These are phyloP conservation scores for Sebastolobus alascanus DNA, from an alignment of 2,797 vertebrate genomes.

Conservation along the genomic window DNA sequence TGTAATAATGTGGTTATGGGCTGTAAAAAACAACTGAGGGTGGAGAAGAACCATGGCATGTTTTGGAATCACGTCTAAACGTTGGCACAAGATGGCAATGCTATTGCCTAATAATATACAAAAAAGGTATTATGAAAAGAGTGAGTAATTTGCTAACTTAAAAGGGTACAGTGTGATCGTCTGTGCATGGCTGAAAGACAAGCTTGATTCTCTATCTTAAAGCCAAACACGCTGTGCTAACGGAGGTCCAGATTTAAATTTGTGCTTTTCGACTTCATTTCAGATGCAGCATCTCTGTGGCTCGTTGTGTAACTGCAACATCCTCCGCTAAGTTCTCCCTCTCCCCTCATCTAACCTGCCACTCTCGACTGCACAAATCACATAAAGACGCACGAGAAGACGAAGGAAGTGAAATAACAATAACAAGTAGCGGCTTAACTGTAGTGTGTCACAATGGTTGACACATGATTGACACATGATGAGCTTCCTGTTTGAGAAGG, in stretches of 20 bases:
- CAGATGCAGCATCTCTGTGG: neutral
- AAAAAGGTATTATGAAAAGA: neutral
- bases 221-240: neutral
- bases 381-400: neutral
- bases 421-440: conserved; percentile 27
- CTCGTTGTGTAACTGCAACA: conserved; percentile 4
- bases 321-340: conserved; percentile 6
- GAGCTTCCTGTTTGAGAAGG: conserved; percentile 34
- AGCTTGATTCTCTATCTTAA: neutral
- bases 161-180: neutral
- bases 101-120: neutral
- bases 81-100: neutral
- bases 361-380: conserved; percentile 30
- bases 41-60: neutral
- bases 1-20: neutral
- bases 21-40: neutral
- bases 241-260: neutral
- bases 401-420: conserved; percentile 30
- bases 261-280: conserved; percentile 8
- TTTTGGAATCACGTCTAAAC: neutral
- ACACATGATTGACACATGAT: conserved; percentile 41
- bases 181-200: neutral
- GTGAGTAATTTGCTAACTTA: neutral
- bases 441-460: conserved; percentile 28
- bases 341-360: conserved; percentile 14